Percentiles rank a stretch among this genome's conserved stretches.
These are phyloP conservation scores for Venustaconcha ellipsiformis DNA, from an alignment of 1,140 invertebrate species.

Conservation along the genomic window DNA sequence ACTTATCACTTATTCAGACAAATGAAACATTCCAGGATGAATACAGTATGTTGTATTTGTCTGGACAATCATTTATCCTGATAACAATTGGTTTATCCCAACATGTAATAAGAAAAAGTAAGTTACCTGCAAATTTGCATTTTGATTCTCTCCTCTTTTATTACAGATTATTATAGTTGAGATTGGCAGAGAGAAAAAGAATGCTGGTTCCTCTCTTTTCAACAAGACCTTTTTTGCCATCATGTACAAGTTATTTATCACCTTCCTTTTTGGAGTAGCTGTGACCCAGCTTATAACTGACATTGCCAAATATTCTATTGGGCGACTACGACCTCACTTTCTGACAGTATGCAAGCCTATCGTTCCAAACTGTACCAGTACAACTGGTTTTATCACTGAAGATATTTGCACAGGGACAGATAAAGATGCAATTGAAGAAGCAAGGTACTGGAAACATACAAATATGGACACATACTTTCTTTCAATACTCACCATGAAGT, in stretches of 20 bases:
- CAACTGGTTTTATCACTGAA: slow-evolving; percentile 29
- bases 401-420: slow-evolving; percentile 36
- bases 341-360: slow-evolving; percentile 73
- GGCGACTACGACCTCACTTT: slow-evolving; percentile 92
- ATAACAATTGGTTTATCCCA: too few relatives aligned
- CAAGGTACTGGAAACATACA: slow-evolving; percentile 33
- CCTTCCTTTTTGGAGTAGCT: slow-evolving; percentile 87
- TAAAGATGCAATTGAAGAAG: slow-evolving; percentile 32
- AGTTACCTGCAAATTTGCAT: too few relatives aligned
- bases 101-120: too few relatives aligned
- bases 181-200: too few relatives aligned
- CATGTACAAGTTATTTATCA: slow-evolving; percentile 65
- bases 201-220: too few relatives aligned
- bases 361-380: slow-evolving; percentile 13
- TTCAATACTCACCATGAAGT: background rate
- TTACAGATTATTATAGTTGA: too few relatives aligned
- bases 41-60: too few relatives aligned
- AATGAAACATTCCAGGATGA: too few relatives aligned
- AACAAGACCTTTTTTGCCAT: background rate
- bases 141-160: too few relatives aligned
- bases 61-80: too few relatives aligned
- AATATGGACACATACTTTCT: background rate
- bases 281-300: slow-evolving; percentile 82
- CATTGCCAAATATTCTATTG: slow-evolving; percentile 92
- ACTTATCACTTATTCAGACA: too few relatives aligned